Conservation (phyloP, 2,888 invertebrate species). For the Tenthredo mesomela region DNA sequence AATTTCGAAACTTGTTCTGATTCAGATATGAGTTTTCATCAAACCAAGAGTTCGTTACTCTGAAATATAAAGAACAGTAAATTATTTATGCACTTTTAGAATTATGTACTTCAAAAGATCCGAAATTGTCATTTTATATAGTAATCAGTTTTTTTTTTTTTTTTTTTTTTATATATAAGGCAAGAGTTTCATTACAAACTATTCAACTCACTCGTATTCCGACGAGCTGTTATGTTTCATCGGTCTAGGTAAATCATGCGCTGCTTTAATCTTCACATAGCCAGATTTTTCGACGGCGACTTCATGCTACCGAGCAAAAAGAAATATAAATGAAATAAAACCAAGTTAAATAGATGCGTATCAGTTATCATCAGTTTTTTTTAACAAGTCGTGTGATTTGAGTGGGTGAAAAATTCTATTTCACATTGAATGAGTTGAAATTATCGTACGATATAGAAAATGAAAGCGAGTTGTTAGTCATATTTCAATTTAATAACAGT, state of each 20-base stretch:
- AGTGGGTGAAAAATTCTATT: neutral
- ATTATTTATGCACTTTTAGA: neutral
- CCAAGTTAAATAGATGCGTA: neutral
- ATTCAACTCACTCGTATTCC: constrained; percentile 56
- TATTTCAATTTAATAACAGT: neutral
- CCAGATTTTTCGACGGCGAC: constrained; percentile 57
- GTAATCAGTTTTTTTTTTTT: neutral
- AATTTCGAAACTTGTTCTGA: constrained; percentile 79
- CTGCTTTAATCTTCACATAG: constrained; percentile 60
- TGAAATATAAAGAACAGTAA: constrained; percentile 61
- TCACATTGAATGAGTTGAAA: neutral
- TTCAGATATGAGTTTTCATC: constrained; percentile 78
- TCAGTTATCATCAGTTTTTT: neutral
- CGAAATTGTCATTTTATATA: constrained; percentile 22
- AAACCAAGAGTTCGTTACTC: constrained; percentile 77
- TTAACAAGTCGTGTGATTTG: neutral
- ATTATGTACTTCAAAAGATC: neutral
- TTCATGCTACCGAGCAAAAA: constrained; percentile 6
- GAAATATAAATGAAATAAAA: constrained; percentile 16
- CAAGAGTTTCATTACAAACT: neutral
- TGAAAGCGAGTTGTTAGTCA: neutral
- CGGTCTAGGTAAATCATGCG: constrained; percentile 36
- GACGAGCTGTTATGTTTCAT: constrained; percentile 53
- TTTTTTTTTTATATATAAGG: neutral
- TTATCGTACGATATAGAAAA: no score